phyloP scores from a whole-genome alignment of 2,797 vertebrate genomes.

The Sternotherus odoratus region DNA sequence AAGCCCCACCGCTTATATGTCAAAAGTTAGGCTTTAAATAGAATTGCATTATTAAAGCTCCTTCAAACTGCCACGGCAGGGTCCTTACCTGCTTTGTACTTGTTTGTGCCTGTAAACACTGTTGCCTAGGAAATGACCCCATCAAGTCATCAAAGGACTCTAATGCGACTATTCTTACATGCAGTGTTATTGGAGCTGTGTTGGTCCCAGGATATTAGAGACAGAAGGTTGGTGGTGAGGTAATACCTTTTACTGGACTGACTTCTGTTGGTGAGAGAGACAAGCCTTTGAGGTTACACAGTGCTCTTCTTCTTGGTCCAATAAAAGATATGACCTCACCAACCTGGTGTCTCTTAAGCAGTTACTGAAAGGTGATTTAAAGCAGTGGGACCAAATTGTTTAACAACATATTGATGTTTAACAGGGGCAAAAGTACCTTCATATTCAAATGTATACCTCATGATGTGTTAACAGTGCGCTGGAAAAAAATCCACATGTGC shows the following conservation, averaged over 20 bases:
- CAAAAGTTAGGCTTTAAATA: constrained; percentile 44
- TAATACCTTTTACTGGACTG: not conserved
- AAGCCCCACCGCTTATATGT: not conserved
- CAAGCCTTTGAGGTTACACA: not conserved
- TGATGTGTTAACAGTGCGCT: not conserved
- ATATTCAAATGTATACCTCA: constrained; percentile 11
- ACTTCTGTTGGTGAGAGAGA: not conserved
- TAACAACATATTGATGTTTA: not conserved
- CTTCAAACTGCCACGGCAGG: not conserved
- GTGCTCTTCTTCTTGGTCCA: not conserved
- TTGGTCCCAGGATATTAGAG: not conserved
- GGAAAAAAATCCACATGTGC: constrained; percentile 7
- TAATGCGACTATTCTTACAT: not conserved
- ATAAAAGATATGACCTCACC: not conserved
- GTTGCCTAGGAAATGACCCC: constrained; percentile 69
- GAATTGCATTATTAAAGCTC: constrained; percentile 12
- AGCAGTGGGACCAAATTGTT: not conserved
- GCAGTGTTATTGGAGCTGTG: not conserved
- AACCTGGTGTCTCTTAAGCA: not conserved
- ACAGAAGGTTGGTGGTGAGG: not conserved
- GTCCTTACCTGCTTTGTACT: not conserved
- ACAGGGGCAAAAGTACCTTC: not conserved
- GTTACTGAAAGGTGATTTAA: constrained; percentile 54
- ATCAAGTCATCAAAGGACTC: constrained; percentile 20
- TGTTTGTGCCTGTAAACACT: constrained; percentile 27